Base-by-base conservation (phyloP, 2,888 invertebrate genomes). In the Bembecia ichneumoniformis region DNA sequence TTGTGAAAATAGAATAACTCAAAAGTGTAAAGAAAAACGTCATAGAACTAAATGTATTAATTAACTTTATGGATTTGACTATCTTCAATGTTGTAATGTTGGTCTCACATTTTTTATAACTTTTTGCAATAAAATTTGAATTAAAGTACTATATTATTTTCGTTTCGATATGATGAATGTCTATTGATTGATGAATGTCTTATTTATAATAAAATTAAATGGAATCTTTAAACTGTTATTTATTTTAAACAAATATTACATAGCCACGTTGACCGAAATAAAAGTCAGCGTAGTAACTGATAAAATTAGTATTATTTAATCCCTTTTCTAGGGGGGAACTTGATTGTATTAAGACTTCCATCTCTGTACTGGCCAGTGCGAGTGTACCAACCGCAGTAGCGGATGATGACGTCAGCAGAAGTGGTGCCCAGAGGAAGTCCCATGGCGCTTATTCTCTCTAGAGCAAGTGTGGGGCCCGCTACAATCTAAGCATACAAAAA, bases 1-100 rank as follows among this genome's bases (percentile, higher is more conserved):
- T 96, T 79, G 92, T 93, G 73, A 92, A 95, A 89, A 96, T 96
- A 72, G 91, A 92, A 88, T 92, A 87, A 87, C 63, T 45, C 36
- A 49, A 35, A 40, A n/a, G 20, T 20, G 46, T 28, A 28, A 28
- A 28, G 4, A 28, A 28, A 28, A 47, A 51, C 35, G 46, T 48
- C 44, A 52, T 35, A 52, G 49, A 50, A 53, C 47, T 49, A 51
- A 47, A 35, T 47, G 54, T 57, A 54, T 59, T n/a, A n/a, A n/a
- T 55, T 45, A 51, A 44, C n/a, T 44, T 44, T n/a, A 17, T 44
- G 9, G 7, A 28, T 28, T 49, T 63, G 59, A 60, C 58, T 58
- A 52, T 60, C 17, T 47, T 36, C 34, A 13, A 35, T 40, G 34
- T 46, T 20, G 45, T 45, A n/a, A 20, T 16, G 4, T 20, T 20